Evolutionary conservation across 1,140 invertebrate species (phyloP), one percentile per base, ranked within the genome.

Genomic region (Mizuhopecten yessoensis): DNA sequence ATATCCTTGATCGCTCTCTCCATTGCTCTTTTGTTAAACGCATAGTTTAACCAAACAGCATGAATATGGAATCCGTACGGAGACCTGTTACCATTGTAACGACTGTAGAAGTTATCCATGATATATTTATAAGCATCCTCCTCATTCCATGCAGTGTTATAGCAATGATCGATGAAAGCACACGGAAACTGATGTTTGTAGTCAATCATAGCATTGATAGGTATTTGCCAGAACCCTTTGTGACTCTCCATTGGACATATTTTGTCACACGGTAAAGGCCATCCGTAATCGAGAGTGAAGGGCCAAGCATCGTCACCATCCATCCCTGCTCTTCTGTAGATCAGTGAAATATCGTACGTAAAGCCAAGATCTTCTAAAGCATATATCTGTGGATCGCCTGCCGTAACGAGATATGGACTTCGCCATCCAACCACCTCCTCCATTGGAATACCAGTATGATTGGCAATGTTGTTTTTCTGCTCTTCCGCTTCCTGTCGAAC

Each of bases 1-100:
- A 99, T 97, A 97, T 99, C 99, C 95, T 99, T 99, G 93, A 99
- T 98, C 98, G 99, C 99, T 96, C 98, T 98, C 13, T 99, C 97
- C 97, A 99, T 98, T 42, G 94, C 95, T n/a, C 94, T 94, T 7
- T 94, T 92, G 86, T 94, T 94, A 42, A 94, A 94, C 33, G 94
- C 93, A 7, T 92, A 93, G 87, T 94, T 91, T 90, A 95, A 95
- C 95, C 95, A 95, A 3, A 94, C 92, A 0, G 94, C 94, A 87
- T 95, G 95, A 57, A 95, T 93, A 87, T 94, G 94, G 89, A 95
- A 91, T 11, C 95, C 95, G 39, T 95, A 93, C 0, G 95, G 95
- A 0, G 94, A 94, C 10, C 95, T 89, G 89, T 94, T 95, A 20
- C 93, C 93, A 93, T 98, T 98, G 97, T 99, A 99, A 96, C 99